Evolutionary conservation across 2,888 invertebrate species (phyloP), one percentile per base, ranked within the genome.

Genomic region (Parapristionchus giblindavisi): DNA sequence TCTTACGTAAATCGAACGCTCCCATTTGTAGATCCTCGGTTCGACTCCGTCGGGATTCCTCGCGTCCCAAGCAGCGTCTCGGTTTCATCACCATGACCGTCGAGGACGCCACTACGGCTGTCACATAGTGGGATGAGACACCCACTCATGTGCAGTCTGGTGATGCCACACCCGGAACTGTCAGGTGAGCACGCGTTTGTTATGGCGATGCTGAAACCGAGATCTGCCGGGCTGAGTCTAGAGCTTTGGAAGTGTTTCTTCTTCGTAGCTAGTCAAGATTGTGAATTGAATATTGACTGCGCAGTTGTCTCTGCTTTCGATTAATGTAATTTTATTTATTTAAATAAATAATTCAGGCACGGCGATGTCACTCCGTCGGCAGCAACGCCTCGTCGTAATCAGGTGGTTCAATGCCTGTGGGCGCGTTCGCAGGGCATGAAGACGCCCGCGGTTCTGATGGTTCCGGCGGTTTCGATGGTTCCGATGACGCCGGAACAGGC

Each of bases 371-470:
- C 93, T 38, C 95, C 96, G 1, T 80, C 79, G 11, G 79, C 89
- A 29, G 89, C 89, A 61, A 89, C 89, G 76, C 89, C 93, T 27
- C 90, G 98, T 17, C 92, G 97, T 63, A 99, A 99, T 90, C 92
- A 3, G 89, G 89, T 68, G 90, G 89, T 21, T 83, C 89, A 1
- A 91, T 91, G 0, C 90, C 90, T 1, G 89, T 89, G 32, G 90
- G 80, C 88, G 92, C 93, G 2, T 96, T 96, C 89, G 99, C 99
- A 0, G 97, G 95, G 93, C 0, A 93, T 99, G 93, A 95, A 96
- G 2, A 99, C 99, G 0, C 99, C 99, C 0, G 96, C 98, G 0
- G 91, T 95, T 27, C 96, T 97, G 86, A 91, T 97, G 78, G 94
- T 84, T 8, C n/a, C n/a, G n/a, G n/a, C n/a, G n/a, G n/a, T n/a